Percentiles rank a stretch among this genome's conserved stretches.
Evolutionary conservation across 2,797 vertebrate genomes (phyloP).

Genomic region (Siniperca scherzeri): DNA sequence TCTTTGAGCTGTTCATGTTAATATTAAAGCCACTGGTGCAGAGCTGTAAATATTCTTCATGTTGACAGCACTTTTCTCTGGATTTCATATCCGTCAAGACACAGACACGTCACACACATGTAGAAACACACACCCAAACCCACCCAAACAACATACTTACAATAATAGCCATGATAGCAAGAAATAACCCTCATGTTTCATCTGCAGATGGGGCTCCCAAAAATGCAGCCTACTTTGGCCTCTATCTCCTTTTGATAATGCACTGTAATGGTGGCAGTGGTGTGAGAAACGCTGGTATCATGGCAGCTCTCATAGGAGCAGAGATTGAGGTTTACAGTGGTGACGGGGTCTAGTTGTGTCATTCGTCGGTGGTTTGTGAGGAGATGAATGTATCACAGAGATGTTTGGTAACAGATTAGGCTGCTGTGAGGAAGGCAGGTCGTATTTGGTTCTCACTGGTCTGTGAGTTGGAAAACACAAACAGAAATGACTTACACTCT

Average conservation of each 20-base stretch:
- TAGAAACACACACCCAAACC: constrained; percentile 15
- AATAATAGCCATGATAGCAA: constrained; percentile 32
- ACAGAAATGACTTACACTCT: background rate
- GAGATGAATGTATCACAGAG: constrained; percentile 8
- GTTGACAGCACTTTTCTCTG: background rate
- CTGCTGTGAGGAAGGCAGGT: background rate
- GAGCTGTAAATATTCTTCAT: background rate
- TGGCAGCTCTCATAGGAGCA: constrained; percentile 18
- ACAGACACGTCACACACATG: background rate
- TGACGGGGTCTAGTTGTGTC: constrained; percentile 14
- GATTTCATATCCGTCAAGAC: background rate
- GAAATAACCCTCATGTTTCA: constrained; percentile 47
- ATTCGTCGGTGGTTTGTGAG: constrained; percentile 17
- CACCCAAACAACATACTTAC: constrained; percentile 22
- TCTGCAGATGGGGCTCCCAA: constrained; percentile 30
- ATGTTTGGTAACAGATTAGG: constrained; percentile 18
- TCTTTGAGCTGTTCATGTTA: background rate
- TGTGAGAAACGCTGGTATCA: constrained; percentile 29
- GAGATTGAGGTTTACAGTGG: constrained; percentile 31
- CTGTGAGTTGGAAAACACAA: background rate
- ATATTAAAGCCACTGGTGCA: background rate
- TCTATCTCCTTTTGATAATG: constrained; percentile 48
- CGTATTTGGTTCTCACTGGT: background rate
- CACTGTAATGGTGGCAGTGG: constrained; percentile 51
- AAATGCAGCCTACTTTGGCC: constrained; percentile 25